Evolutionary conservation across 2,888 invertebrate genomes (phyloP), one percentile per base, ranked within the genome.

Genomic region (Carabus problematicus): DNA sequence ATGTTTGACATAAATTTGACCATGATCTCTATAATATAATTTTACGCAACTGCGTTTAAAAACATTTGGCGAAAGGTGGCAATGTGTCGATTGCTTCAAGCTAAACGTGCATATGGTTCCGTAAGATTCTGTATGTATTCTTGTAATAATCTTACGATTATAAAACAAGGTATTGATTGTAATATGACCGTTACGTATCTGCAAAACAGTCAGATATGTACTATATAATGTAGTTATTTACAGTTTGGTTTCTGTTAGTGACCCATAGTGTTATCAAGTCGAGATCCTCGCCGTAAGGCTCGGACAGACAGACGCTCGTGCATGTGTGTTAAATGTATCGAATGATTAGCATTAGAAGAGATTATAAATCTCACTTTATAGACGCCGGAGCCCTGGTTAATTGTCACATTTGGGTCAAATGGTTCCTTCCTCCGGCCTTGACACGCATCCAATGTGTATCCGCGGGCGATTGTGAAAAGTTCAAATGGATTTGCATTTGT

Each of bases 341-440:
- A 29, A 29, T 29, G 29, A 29, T 29, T 29, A 29, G 29, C 6
- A 6, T 29, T 29, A 29, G 29, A 29, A 2, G 29, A 29, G 45
- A 43, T 16, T 42, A 60, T 60, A 43, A 60, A 60, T 60, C 60
- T 60, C 43, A 60, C 41, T 60, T 1, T 12, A 42, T 16, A 54
- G 11, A 16, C 43, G 18, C 1, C 39, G 6, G 49, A 43, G 41
- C 43, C 45, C 54, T 47, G 64, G 14, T 56, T 29, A 64, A 64
- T 64, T 64, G 56, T 64, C 29, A 64, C 45, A 75, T 75, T 73
- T 71, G 74, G 77, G 77, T 76, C 76, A 76, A 74, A 74, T 73
- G 73, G 74, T 76, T 76, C 75, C 76, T 77, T 77, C 76, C 77
- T 77, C 69, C 73, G 76, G 72, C 77, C 76, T 77, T 77, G 75